phyloP scores from a whole-genome alignment of 2,797 vertebrate genomes.

The Lepidocolaptes lacrymiger region DNA sequence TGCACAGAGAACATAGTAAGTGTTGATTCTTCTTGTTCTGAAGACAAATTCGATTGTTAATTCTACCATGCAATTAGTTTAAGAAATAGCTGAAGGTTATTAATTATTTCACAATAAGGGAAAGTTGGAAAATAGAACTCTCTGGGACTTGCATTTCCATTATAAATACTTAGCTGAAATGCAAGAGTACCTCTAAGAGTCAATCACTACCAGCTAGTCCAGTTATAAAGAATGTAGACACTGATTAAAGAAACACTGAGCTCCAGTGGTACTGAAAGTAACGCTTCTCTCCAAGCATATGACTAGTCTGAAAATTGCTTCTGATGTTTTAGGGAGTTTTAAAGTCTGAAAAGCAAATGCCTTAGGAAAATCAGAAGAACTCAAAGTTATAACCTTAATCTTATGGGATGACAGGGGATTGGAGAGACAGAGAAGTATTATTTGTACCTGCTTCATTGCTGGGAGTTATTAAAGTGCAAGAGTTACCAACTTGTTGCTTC shows the following conservation, averaged over 20 bases:
- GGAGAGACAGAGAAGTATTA: neutral
- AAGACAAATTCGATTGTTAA: neutral
- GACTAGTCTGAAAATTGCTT: neutral
- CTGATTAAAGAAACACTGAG: neutral
- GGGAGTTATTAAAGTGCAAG: neutral
- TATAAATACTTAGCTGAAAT: neutral
- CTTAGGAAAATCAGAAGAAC: neutral
- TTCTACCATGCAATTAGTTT: neutral
- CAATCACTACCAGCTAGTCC: neutral
- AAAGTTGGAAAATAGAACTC: neutral
- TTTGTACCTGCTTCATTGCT: neutral
- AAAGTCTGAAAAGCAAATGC: neutral
- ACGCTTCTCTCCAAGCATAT: neutral
- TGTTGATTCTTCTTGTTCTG: neutral
- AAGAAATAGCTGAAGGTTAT: neutral
- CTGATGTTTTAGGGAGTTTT: neutral
- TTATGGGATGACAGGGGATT: neutral
- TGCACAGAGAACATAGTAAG: conserved; percentile 90
- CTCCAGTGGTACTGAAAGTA: neutral
- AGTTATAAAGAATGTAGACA: neutral
- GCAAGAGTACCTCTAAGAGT: neutral
- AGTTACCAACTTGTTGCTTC: neutral
- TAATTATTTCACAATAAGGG: neutral
- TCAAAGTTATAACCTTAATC: neutral
- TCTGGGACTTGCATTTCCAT: too few relatives aligned